A percentile compares a stretch with the other conserved stretches of the same genome.
Evolutionary conservation across 2,888 invertebrate genomes (phyloP).

Genomic region (Chymomyza amoena): DNA sequence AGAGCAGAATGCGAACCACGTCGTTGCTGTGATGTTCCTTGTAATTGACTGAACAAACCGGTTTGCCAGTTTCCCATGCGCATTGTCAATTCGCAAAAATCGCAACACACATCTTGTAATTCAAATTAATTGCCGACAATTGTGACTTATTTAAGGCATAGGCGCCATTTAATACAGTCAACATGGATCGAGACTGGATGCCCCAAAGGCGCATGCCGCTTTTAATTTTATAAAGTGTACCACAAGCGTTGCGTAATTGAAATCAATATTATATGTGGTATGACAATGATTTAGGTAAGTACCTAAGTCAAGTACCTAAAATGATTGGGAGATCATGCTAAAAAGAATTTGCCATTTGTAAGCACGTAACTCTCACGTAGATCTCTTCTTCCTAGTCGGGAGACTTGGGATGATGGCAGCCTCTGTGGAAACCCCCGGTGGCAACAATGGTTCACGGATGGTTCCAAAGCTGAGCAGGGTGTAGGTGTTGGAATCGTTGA

Average conservation of each 20-base stretch:
- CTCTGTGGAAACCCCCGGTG: too few relatives aligned
- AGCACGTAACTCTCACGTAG: too few relatives aligned
- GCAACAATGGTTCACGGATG: too few relatives aligned
- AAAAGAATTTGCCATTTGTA: too few relatives aligned
- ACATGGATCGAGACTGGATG: slow-evolving; percentile 9
- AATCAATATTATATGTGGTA: slow-evolving; percentile 27
- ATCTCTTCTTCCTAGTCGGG: too few relatives aligned
- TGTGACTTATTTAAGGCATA: slow-evolving; percentile 64
- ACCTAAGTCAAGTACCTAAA: too few relatives aligned
- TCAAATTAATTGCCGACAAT: slow-evolving; percentile 73
- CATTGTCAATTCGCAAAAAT: slow-evolving; percentile 56
- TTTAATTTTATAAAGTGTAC: slow-evolving; percentile 27
- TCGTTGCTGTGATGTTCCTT: slow-evolving; percentile 37
- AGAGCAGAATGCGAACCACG: slow-evolving; percentile 31
- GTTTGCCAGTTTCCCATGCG: slow-evolving; percentile 15
- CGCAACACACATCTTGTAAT: slow-evolving; percentile 59
- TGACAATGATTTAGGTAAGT: neutral
- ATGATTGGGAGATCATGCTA: too few relatives aligned
- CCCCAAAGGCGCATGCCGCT: slow-evolving; percentile 1
- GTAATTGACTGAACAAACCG: slow-evolving; percentile 49
- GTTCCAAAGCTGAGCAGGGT: too few relatives aligned
- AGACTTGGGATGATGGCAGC: too few relatives aligned
- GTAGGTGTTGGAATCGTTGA: too few relatives aligned
- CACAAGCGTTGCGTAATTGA: slow-evolving; percentile 26
- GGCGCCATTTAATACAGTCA: slow-evolving; percentile 64